A percentile compares a stretch with the other conserved stretches of the same genome.
Conservation (phyloP, 1,140 invertebrate genomes). For the Neodiprion lecontei region DNA sequence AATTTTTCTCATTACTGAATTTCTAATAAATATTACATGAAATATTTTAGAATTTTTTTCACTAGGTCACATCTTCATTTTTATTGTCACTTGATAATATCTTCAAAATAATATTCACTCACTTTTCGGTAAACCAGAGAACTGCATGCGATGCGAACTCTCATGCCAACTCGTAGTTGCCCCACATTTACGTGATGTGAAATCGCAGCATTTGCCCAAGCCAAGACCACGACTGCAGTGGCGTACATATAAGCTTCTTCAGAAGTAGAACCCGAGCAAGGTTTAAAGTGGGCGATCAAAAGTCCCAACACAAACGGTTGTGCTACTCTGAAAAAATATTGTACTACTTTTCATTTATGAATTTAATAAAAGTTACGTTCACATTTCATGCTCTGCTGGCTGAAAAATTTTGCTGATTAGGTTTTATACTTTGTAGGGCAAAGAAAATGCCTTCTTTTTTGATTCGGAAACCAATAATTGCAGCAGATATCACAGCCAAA, state of each 20-base stretch:
- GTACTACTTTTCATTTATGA: neutral
- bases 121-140: slow-evolving; percentile 67
- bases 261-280: slow-evolving; percentile 41
- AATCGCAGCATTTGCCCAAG: slow-evolving; percentile 52
- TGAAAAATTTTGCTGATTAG: too few relatives aligned
- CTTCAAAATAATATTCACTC: slow-evolving; percentile 13
- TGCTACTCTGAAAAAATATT: slow-evolving; percentile 41
- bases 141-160: slow-evolving; percentile 61
- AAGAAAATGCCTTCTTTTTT: too few relatives aligned
- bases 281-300: slow-evolving; percentile 61
- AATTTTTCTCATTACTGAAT: slow-evolving; percentile 1
- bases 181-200: slow-evolving; percentile 56
- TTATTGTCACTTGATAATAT: neutral
- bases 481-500: too few relatives aligned
- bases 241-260: slow-evolving; percentile 59
- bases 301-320: slow-evolving; percentile 54
- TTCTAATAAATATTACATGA: slow-evolving; percentile 11
- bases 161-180: slow-evolving; percentile 61
- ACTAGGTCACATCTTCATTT: slow-evolving; percentile 40
- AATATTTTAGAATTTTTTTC: neutral
- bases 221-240: slow-evolving; percentile 52
- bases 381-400: too few relatives aligned
- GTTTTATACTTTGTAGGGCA: too few relatives aligned
- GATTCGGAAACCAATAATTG: too few relatives aligned
- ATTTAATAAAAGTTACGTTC: neutral